Percentiles rank a stretch among this genome's conserved stretches.
phyloP scores from a whole-genome alignment of 2,888 invertebrate genomes.

The Meganola albula region DNA sequence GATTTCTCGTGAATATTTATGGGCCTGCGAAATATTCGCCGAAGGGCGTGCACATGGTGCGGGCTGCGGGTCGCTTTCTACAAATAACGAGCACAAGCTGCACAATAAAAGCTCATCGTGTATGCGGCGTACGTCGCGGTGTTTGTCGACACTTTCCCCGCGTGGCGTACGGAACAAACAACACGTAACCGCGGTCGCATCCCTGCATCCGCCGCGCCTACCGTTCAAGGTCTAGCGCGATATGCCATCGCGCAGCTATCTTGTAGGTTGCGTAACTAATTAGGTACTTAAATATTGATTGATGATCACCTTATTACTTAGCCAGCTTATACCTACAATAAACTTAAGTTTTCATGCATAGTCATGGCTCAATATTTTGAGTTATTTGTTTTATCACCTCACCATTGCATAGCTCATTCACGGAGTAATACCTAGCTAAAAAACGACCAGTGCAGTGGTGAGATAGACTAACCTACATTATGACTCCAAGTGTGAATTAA shows the following conservation, averaged over 20 bases:
- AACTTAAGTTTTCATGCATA: no score
- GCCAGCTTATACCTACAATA: no score
- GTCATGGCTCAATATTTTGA: no score
- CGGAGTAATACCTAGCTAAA: no score
- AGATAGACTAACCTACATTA: no score
- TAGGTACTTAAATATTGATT: neutral
- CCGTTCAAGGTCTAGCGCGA: slow-evolving; percentile 46
- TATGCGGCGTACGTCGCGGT: slow-evolving; percentile 48
- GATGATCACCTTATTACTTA: no score
- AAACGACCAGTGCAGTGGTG: no score
- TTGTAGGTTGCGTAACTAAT: neutral
- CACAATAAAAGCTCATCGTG: slow-evolving; percentile 51
- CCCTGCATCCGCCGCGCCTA: slow-evolving; percentile 48
- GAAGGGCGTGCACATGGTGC: slow-evolving; percentile 74
- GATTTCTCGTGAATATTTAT: slow-evolving; percentile 68
- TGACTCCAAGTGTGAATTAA: no score
- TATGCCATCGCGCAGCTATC: slow-evolving; percentile 18
- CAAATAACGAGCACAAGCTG: slow-evolving; percentile 47
- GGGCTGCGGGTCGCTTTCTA: slow-evolving; percentile 70
- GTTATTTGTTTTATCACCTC: no score
- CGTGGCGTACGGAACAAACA: slow-evolving; percentile 34
- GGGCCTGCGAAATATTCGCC: slow-evolving; percentile 70
- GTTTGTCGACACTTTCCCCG: slow-evolving; percentile 65
- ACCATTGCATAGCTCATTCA: no score
- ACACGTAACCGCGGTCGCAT: slow-evolving; percentile 53